phyloP scores from a whole-genome alignment of 2,888 invertebrate genomes.

The Ophraella communa region DNA sequence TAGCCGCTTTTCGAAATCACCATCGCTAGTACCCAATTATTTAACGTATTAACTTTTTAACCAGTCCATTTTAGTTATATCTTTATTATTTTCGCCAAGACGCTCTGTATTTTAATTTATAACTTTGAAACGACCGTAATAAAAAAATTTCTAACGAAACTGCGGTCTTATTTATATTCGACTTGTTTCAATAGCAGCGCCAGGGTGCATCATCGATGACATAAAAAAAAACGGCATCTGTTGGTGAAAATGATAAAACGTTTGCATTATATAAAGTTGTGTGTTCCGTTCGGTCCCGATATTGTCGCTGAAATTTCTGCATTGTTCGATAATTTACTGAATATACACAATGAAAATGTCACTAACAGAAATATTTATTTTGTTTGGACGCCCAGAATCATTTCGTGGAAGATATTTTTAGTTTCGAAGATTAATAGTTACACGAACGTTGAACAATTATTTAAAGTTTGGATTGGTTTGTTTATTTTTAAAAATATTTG shows the following conservation, averaged over 20 bases:
- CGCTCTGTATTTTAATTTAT: too few species aligned
- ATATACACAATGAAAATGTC: constrained; percentile 27
- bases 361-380: constrained; percentile 5
- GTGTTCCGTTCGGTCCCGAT: constrained; percentile 21
- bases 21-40: too few species aligned
- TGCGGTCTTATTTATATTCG: neutral
- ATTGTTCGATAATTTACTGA: constrained; percentile 29
- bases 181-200: too few species aligned
- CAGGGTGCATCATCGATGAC: constrained; percentile 8
- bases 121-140: neutral
- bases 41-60: too few species aligned
- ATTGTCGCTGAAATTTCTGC: constrained; percentile 23
- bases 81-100: too few species aligned
- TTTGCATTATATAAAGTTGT: constrained; percentile 27
- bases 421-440: neutral
- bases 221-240: constrained; percentile 29
- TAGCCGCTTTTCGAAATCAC: neutral
- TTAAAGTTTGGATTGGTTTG: neutral
- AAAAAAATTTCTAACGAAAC: neutral
- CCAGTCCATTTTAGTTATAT: too few species aligned
- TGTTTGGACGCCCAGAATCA: neutral
- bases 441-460: neutral
- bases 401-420: neutral
- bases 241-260: constrained; percentile 32
- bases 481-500: neutral